These are phyloP conservation scores for Pteronotus mesoamericanus DNA, from an alignment of 2,797 vertebrate genomes.

Conservation along the genomic window DNA sequence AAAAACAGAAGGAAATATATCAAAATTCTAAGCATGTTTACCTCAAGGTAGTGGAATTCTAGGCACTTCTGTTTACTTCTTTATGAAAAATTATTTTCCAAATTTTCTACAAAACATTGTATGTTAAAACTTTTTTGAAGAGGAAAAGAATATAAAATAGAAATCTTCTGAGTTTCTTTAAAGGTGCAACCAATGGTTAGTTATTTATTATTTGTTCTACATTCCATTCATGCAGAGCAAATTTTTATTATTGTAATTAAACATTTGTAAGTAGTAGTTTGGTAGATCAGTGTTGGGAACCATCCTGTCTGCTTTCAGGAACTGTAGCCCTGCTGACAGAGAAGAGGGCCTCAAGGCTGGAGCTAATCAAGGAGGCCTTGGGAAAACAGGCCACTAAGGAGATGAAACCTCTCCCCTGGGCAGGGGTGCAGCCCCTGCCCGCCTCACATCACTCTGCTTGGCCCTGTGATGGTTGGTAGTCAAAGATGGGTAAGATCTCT, in stretches of 20 bases:
- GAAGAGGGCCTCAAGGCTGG: too few relatives aligned
- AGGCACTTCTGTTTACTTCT: not conserved
- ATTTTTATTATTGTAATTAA: not conserved
- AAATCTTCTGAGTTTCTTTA: not conserved
- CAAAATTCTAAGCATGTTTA: not conserved
- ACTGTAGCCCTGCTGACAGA: too few relatives aligned
- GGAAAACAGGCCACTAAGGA: too few relatives aligned
- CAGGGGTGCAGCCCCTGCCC: too few relatives aligned
- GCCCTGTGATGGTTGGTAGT: too few relatives aligned
- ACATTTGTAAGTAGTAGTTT: not conserved
- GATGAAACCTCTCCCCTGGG: too few relatives aligned
- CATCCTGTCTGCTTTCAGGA: too few relatives aligned
- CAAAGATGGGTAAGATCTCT: too few relatives aligned
- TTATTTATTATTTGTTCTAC: not conserved
- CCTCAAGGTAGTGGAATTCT: not conserved
- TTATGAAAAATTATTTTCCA: not conserved
- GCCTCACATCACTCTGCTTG: too few relatives aligned
- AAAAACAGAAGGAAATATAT: not conserved
- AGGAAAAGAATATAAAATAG: not conserved
- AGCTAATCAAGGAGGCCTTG: too few relatives aligned
- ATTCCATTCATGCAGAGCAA: not conserved
- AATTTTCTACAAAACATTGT: not conserved
- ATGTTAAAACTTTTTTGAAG: not conserved
- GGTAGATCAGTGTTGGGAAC: too few relatives aligned
- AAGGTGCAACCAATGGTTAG: not conserved